A percentile compares a stretch with the other conserved stretches of the same genome.
Evolutionary conservation across 2,797 vertebrate genomes (phyloP).

Genomic region (Coendou prehensilis): DNA sequence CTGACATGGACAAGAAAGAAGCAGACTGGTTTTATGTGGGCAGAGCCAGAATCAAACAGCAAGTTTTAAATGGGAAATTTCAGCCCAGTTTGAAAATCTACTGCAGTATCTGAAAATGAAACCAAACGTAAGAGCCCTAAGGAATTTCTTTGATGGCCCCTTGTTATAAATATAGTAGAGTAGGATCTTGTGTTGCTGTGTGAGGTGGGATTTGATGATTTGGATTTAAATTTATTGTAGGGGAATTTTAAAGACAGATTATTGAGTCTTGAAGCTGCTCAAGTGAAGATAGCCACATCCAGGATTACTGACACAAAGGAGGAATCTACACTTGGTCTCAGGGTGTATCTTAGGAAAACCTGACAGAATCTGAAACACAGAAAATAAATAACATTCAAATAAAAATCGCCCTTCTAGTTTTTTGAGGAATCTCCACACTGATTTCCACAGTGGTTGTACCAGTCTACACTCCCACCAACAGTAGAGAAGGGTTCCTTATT

Average conservation of each 20-base stretch:
- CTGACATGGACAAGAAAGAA: neutral
- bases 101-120: neutral
- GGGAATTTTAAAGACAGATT: neutral
- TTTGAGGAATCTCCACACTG: too few relatives aligned
- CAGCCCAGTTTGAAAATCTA: constrained; percentile 18
- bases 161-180: constrained; percentile 44
- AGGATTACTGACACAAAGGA: neutral
- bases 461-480: too few relatives aligned
- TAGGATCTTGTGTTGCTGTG: neutral
- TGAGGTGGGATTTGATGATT: neutral
- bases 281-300: neutral
- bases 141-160: neutral
- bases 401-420: neutral
- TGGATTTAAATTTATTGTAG: constrained; percentile 39
- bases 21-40: neutral
- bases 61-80: constrained; percentile 6
- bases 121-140: neutral
- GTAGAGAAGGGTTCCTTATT: too few relatives aligned
- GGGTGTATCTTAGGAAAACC: constrained; percentile 50
- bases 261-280: neutral
- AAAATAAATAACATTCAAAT: constrained; percentile 22
- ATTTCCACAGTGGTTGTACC: too few relatives aligned
- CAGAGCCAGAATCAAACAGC: neutral
- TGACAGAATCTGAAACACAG: constrained; percentile 25
- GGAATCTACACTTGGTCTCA: constrained; percentile 40